Evolutionary conservation across 2,888 invertebrate species (phyloP), one percentile per base, ranked within the genome.

Genomic region (Anagyrus pseudococci): DNA sequence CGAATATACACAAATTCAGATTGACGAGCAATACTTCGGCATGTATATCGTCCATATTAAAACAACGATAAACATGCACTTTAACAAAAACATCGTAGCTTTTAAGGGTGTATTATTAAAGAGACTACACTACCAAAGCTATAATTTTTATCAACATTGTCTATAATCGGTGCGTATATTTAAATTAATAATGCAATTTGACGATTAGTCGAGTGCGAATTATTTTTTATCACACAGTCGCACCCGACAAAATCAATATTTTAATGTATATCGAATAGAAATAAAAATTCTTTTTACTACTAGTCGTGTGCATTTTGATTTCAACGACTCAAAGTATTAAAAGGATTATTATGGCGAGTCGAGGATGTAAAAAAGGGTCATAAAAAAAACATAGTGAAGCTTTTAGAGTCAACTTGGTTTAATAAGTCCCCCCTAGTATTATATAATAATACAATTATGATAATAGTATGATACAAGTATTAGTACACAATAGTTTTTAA

Each of bases 331-430:
- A 50, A 37, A 20, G 44, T 25, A 37, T 43, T 22, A 33, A 54
- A 29, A 48, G 19, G 46, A 46, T 17, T 15, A 23, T 26, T 40
- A n/a, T n/a, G n/a, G n/a, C n/a, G n/a, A 22, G 17, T 2, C 17
- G 22, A 56, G 41, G 44, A 55, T 20, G 4, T 43, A 56, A 47
- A 55, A 59, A 52, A 33, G 50, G 37, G 59, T 4, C 3, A 19
- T 46, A 44, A 49, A 56, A 55, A 55, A 59, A 50, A 1, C 22
- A 46, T n/a, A 52, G 33, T 17, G 25, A 20, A 37, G 13, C n/a
- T 29, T 57, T 62, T 64, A 67, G 67, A 67, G 65, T 68, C 68
- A 67, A 68, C 68, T 68, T 68, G 50, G 65, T 68, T 68, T 68
- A 64, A 67, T 67, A 67, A 67, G 61, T 62, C 62, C 65, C 67